These are phyloP conservation scores for Drosophila paracracens DNA, from an alignment of 2,888 invertebrate genomes.

Conservation along the genomic window DNA sequence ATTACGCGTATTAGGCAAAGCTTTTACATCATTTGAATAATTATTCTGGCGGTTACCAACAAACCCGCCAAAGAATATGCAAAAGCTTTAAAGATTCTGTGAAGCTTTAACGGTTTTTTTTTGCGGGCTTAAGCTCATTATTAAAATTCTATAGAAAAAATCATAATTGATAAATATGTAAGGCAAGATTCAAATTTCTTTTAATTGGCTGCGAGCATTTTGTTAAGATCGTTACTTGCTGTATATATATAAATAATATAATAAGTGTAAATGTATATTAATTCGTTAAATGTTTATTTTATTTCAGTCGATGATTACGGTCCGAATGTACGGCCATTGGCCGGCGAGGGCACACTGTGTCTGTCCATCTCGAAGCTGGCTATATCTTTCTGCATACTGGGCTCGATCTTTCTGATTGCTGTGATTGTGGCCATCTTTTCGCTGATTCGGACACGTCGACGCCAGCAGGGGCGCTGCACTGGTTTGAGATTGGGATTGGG, in stretches of 20 bases:
- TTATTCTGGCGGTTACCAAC: not conserved
- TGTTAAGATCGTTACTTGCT: not conserved
- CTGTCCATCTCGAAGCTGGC: constrained; percentile 92
- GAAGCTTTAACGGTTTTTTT: not conserved
- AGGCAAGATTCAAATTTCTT: not conserved
- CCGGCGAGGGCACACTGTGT: constrained; percentile 87
- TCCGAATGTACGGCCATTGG: constrained; percentile 76
- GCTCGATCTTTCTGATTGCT: constrained; percentile 90
- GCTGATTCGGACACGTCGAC: constrained; percentile 87
- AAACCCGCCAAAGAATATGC: not conserved
- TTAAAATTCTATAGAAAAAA: not conserved
- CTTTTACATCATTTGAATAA: not conserved
- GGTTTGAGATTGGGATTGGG: constrained; percentile 49
- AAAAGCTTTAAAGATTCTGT: not conserved
- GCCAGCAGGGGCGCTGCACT: constrained; percentile 51
- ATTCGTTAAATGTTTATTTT: not conserved
- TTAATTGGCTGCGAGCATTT: not conserved
- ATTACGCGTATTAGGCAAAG: not conserved
- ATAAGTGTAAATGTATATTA: no score
- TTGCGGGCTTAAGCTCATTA: not conserved
- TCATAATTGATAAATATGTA: not conserved
- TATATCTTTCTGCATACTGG: constrained; percentile 90
- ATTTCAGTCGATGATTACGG: constrained; percentile 83
- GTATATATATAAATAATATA: not conserved
- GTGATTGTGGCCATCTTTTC: constrained; percentile 90